Conservation (phyloP, 1,140 invertebrate genomes). For the Oedothorax gibbosus region DNA sequence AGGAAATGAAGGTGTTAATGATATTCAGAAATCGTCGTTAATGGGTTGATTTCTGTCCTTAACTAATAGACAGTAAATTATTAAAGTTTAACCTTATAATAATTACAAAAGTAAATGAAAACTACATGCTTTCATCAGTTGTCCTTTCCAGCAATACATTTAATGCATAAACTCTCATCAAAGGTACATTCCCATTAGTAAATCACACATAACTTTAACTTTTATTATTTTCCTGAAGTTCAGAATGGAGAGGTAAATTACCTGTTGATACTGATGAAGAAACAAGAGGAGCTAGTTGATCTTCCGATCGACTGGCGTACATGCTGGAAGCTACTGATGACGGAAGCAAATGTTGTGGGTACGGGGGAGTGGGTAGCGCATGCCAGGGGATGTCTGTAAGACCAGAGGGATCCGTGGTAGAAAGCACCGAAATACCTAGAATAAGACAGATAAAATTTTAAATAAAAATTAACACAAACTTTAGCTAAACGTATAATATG, state of each 20-base stretch:
- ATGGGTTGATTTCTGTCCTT: too few relatives aligned
- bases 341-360: slow-evolving; percentile 26
- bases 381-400: slow-evolving; percentile 42
- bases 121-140: too few relatives aligned
- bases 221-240: too few relatives aligned
- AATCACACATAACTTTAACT: too few relatives aligned
- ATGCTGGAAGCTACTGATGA: slow-evolving; percentile 7
- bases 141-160: too few relatives aligned
- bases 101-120: too few relatives aligned
- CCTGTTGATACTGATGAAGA: slow-evolving; percentile 15
- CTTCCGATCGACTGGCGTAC: slow-evolving; percentile 16
- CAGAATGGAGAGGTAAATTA: neutral
- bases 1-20: too few relatives aligned
- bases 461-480: neutral
- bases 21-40: too few relatives aligned
- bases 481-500: neutral
- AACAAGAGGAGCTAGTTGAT: slow-evolving; percentile 17
- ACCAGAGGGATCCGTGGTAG: neutral
- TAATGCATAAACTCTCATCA: too few relatives aligned
- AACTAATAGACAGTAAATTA: too few relatives aligned
- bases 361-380: slow-evolving; percentile 26
- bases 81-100: too few relatives aligned
- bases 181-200: too few relatives aligned
- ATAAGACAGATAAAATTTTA: neutral
- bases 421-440: neutral